Conservation (phyloP, 30 jellyfish, hydroid and myxozoan genomes). For the Morbakka virulenta region DNA sequence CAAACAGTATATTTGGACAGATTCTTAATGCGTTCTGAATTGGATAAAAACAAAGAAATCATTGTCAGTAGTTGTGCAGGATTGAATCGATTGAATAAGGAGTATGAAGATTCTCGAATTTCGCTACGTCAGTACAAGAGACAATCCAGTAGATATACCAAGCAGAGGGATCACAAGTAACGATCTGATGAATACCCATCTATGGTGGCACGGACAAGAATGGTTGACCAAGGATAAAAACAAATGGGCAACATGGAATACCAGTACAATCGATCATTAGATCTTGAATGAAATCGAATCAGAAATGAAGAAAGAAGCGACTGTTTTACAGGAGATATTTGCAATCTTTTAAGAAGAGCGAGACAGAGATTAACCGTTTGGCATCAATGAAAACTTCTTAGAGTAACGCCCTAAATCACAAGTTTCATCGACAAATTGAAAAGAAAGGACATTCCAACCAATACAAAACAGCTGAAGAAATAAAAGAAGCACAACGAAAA, state of each 20-base stretch:
- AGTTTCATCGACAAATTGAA: neutral
- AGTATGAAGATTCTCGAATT: neutral
- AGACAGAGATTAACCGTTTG: neutral
- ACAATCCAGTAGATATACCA: conserved; percentile 12
- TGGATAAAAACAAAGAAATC: conserved; percentile 16
- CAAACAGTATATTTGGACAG: conserved; percentile 10
- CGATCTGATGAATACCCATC: too few relatives aligned
- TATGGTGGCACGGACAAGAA: too few relatives aligned
- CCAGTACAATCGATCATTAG: neutral
- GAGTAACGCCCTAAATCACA: conserved; percentile 17
- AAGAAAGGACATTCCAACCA: neutral
- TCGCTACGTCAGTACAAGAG: conserved; percentile 15
- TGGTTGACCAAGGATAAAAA: too few relatives aligned
- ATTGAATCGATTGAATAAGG: conserved; percentile 8
- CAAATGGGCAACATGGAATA: too few relatives aligned
- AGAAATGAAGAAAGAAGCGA: neutral
- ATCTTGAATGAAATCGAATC: neutral
- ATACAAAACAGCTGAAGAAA: too few relatives aligned
- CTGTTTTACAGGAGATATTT: neutral
- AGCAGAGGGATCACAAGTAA: conserved; percentile 4
- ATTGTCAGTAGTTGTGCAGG: conserved; percentile 9
- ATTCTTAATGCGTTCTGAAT: conserved; percentile 18
- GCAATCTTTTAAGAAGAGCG: neutral
- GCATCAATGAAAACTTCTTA: conserved; percentile 19
- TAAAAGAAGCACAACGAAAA: neutral